Evolutionary conservation across 2,888 invertebrate genomes (phyloP), one percentile per base, ranked within the genome.

Genomic region (Pristionchus fissidentatus): DNA sequence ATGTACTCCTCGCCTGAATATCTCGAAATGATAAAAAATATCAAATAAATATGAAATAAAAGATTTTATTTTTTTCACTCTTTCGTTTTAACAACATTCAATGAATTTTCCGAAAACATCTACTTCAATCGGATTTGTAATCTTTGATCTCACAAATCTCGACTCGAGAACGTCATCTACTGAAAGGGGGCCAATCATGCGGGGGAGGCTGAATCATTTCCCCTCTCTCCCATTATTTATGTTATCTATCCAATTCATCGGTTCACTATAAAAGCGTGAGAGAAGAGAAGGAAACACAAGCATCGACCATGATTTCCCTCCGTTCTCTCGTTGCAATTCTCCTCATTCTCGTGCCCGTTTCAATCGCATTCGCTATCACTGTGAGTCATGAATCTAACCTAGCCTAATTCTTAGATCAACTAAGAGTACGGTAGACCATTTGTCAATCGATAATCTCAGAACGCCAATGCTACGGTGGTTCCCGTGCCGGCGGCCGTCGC

Each of bases 121-220:
- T 57, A 10, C n/a, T 15, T n/a, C 8, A n/a, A 60, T 10, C 8
- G 62, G 8, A 60, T 8, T 8, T 13, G 29, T 32, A 19, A 77
- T 77, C 70, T 70, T 26, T n/a, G 43, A 70, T 43, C 70, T 70
- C 41, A 79, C 79, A 19, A 19, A n/a, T 79, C 41, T 3, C 57
- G 43, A 38, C 55, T 57, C 4, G 55, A 79, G 57, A 19, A 43
- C 1, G 55, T n/a, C 5, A 79, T 57, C 10, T 3, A 29, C 79
- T 79, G 57, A 13, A 79, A 79, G 52, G n/a, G n/a, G 32, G 10
- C 29, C 10, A 26, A 26, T 57, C 57, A 29, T 22, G 55, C 3
- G 15, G 4, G n/a, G n/a, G 15, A 4, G 55, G 55, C 8, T 55
- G 55, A 55, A 7, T 70, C 70, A 70, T n/a, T n/a, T n/a, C n/a